Percentiles rank a stretch among this genome's conserved stretches.
These are phyloP conservation scores for Zoanthus sociatus DNA, from an alignment of 92 coral and sea anemone genomes.

Conservation along the genomic window DNA sequence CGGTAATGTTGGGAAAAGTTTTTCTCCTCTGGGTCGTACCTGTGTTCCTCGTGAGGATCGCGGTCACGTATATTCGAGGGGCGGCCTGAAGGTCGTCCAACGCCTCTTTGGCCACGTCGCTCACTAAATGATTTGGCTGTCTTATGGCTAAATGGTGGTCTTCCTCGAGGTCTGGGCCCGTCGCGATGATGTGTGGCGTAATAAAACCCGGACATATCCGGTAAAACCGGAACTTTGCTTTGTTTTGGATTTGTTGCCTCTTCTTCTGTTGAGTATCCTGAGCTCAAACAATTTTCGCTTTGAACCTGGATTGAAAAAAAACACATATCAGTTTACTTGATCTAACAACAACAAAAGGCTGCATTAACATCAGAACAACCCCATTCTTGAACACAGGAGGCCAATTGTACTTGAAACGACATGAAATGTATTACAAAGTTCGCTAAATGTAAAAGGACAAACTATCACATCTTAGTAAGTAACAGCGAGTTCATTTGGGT, in stretches of 20 bases:
- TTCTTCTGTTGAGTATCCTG: slow-evolving; percentile 82
- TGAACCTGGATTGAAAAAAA: slow-evolving; percentile 67
- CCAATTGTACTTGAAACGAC: no score
- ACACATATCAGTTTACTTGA: background rate
- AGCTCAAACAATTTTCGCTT: slow-evolving; percentile 72
- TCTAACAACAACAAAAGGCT: background rate
- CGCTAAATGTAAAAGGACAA: no score
- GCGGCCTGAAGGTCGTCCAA: slow-evolving; percentile 76
- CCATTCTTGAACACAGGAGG: background rate
- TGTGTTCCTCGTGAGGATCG: slow-evolving; percentile 68
- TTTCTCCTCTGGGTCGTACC: slow-evolving; percentile 55
- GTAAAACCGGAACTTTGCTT: slow-evolving; percentile 56
- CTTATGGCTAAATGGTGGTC: slow-evolving; percentile 84
- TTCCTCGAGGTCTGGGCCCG: slow-evolving; percentile 82
- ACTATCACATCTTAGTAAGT: no score
- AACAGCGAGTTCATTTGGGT: no score
- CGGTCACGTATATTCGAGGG: slow-evolving; percentile 67
- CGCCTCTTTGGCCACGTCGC: slow-evolving; percentile 66
- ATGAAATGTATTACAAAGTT: no score
- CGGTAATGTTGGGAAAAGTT: slow-evolving; percentile 52
- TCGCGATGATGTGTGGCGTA: slow-evolving; percentile 87
- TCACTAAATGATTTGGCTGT: slow-evolving; percentile 68
- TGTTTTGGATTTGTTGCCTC: slow-evolving; percentile 59
- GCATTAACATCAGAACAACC: background rate
- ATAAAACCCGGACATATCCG: slow-evolving; percentile 83